Evolutionary conservation across 1,140 invertebrate species (phyloP).

Genomic region (Hesperophylax magnus): DNA sequence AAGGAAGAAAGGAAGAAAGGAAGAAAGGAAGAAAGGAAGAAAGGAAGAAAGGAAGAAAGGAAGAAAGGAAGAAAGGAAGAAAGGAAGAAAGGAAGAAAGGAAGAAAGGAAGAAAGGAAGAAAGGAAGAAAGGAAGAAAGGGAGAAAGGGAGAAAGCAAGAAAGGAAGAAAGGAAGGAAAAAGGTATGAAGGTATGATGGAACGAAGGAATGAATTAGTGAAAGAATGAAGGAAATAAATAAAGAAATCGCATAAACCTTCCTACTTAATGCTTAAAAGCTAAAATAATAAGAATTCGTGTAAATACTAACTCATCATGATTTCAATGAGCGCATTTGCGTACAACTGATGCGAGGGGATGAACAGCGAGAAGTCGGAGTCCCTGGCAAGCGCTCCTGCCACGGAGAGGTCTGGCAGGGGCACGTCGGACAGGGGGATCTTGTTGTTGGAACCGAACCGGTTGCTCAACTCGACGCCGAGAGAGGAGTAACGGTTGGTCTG

Average conservation of each 20-base stretch:
- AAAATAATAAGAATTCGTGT: not conserved
- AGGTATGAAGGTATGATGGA: not conserved
- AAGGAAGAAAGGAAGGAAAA: not conserved
- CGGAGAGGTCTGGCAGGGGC: conserved; percentile 62
- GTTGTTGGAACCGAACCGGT: conserved; percentile 61
- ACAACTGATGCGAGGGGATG: conserved; percentile 70
- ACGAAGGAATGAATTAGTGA: too few relatives aligned
- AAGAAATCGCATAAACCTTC: too few relatives aligned
- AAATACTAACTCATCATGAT: conserved; percentile 69
- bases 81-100: too few relatives aligned
- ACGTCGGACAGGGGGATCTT: conserved; percentile 64
- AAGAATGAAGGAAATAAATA: too few relatives aligned
- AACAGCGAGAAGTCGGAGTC: conserved; percentile 74
- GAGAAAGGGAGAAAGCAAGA: not conserved
- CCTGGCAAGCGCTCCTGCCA: conserved; percentile 62
- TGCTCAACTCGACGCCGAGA: conserved; percentile 64
- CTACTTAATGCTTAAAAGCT: not conserved
- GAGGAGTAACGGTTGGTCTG: conserved; percentile 58
- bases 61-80: too few relatives aligned
- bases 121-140: not conserved
- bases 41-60: too few relatives aligned
- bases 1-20: too few relatives aligned
- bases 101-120: too few relatives aligned
- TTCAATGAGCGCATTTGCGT: conserved; percentile 72
- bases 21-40: too few relatives aligned